Conservation (phyloP, 2,797 vertebrate species). For the Dicrostonyx torquatus region DNA sequence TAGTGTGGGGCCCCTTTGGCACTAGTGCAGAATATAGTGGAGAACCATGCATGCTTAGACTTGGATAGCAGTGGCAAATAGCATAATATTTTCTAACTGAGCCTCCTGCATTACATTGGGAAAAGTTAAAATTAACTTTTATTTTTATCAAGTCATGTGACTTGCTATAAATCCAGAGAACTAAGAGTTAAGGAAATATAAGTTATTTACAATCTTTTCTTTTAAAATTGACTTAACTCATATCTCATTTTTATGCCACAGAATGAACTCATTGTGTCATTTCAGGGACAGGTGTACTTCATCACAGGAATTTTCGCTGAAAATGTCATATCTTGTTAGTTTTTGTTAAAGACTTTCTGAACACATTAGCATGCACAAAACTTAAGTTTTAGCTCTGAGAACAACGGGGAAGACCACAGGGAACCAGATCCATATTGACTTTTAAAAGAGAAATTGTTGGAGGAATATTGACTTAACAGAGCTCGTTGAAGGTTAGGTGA, state of each 20-base stretch:
- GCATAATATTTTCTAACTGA: constrained; percentile 17
- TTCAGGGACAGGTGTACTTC: constrained; percentile 33
- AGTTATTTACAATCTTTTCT: constrained; percentile 15
- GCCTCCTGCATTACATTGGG: not conserved
- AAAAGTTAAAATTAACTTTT: constrained; percentile 31
- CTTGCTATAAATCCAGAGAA: constrained; percentile 18
- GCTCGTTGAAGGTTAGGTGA: not conserved
- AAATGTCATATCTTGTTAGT: constrained; percentile 54
- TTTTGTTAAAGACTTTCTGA: constrained; percentile 52
- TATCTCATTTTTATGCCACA: constrained; percentile 16
- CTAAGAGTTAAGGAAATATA: not conserved
- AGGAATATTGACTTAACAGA: not conserved
- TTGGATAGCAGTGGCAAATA: not conserved
- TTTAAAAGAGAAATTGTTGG: constrained; percentile 18
- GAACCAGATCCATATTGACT: not conserved
- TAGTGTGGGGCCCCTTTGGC: not conserved
- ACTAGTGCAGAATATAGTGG: not conserved
- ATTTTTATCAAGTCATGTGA: constrained; percentile 53
- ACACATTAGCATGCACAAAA: not conserved
- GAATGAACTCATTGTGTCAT: constrained; percentile 43
- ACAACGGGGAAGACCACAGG: not conserved
- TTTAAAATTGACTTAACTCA: not conserved
- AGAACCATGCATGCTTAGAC: not conserved
- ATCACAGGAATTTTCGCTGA: constrained; percentile 51
- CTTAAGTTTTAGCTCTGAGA: constrained; percentile 27